Evolutionary conservation across 2,888 invertebrate species (phyloP), one percentile per base, ranked within the genome.

Genomic region (Heteromyza rotundicornis): DNA sequence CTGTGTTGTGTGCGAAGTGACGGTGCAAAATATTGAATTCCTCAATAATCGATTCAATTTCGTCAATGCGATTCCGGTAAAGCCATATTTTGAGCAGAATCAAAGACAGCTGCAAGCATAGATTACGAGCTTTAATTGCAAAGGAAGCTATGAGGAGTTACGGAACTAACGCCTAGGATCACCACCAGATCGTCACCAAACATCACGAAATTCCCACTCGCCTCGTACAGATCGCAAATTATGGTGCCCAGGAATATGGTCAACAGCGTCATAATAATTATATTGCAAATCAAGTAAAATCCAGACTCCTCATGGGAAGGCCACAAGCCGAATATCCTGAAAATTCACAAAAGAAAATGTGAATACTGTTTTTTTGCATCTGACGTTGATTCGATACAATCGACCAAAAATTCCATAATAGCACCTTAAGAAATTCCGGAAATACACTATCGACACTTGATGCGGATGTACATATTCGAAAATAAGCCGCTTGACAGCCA

Each of bases 151-250:
- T 32, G 5, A 32, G 32, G 10, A 44, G 22, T 2, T 1, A 1
- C 7, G 8, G 16, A 5, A 23, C 63, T 68, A 67, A 75, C 75
- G 40, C 73, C 74, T 19, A 69, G 53, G 10, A 70, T 57, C 23
- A 73, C 62, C 54, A 73, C 72, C 0, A 74, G 40, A 44, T 70
- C 71, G 16, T 74, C 74, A 3, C 74, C 72, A 35, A 75, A 68
- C 24, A 65, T 52, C 3, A 71, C 59, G 56, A 72, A 60, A 59
- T 74, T 68, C 5, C 60, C 54, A 7, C 66, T 64, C 8, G 69
- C 69, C 19, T 72, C 71, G 53, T 68, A 65, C 1, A 73, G 65
- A 57, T 70, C 70, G 22, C 67, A 70, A 16, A 69, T 68, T 19
- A 70, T 69, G 10, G 68, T 68, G 7, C 61, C 3, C 3, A 64